These are phyloP conservation scores for Calliopsis andreniformis DNA, from an alignment of 1,140 invertebrate species.

Conservation along the genomic window DNA sequence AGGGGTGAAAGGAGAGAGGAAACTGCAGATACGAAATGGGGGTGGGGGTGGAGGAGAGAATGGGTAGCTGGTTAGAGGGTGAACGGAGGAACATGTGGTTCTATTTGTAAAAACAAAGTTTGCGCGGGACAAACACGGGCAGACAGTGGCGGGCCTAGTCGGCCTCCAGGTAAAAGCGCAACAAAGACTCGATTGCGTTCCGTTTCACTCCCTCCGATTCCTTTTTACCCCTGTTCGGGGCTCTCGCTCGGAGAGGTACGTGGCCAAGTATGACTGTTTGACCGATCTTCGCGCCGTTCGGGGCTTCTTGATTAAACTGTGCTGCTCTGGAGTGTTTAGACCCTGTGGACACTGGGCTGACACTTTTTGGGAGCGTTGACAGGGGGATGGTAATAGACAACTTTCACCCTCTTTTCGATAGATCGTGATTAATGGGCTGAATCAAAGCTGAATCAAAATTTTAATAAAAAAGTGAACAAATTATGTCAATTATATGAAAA, in stretches of 20 bases:
- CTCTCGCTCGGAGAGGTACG: background rate
- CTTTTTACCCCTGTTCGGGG: conserved; percentile 42
- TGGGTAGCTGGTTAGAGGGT: conserved; percentile 55
- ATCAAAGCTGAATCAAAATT: no score
- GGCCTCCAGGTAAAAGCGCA: conserved; percentile 75
- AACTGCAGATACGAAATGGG: conserved; percentile 21
- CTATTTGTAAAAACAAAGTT: conserved; percentile 79
- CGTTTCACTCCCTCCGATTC: conserved; percentile 57
- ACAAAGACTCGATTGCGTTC: conserved; percentile 73
- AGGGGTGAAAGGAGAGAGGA: conserved; percentile 10
- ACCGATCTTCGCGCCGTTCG: conserved; percentile 21
- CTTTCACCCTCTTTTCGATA: no score
- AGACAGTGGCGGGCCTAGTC: conserved; percentile 71
- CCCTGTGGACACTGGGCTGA: conserved; percentile 15
- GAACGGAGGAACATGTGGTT: conserved; percentile 73
- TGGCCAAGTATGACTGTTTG: conserved; percentile 9
- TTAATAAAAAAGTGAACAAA: no score
- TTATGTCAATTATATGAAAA: no score
- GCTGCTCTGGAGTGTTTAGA: background rate
- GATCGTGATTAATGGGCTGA: no score
- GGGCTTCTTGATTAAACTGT: conserved; percentile 32
- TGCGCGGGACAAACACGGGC: conserved; percentile 76
- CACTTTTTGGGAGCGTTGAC: no score
- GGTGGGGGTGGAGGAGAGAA: conserved; percentile 29
- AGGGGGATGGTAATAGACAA: no score